Conservation (phyloP, 1,140 invertebrate species). For the Sycophila sp. region DNA sequence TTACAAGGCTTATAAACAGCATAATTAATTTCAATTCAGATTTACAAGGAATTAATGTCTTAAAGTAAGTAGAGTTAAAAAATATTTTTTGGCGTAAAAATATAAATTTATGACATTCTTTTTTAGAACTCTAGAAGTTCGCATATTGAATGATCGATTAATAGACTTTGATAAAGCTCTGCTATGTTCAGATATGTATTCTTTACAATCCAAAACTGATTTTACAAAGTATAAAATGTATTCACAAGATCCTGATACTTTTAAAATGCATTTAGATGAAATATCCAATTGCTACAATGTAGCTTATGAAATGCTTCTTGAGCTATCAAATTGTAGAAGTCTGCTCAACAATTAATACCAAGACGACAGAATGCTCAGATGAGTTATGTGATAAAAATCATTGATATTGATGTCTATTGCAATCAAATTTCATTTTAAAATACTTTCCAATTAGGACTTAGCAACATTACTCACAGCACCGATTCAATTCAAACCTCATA, state of each 20-base stretch:
- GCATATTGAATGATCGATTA: conserved; percentile 58
- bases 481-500: conserved; percentile 1
- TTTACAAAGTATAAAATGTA: conserved; percentile 67
- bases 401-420: conserved; percentile 1
- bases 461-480: background rate
- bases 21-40: conserved; percentile 43
- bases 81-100: conserved; percentile 15
- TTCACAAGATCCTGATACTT: conserved; percentile 50
- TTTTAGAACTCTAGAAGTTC: conserved; percentile 51
- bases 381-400: background rate
- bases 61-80: conserved; percentile 43
- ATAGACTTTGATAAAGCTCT: conserved; percentile 54
- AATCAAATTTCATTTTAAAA: conserved; percentile 15
- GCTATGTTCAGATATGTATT: conserved; percentile 50
- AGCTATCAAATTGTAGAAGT: conserved; percentile 11
- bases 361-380: too few relatives aligned
- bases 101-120: conserved; percentile 12
- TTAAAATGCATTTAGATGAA: conserved; percentile 45
- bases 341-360: too few relatives aligned
- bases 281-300: conserved; percentile 50
- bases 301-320: conserved; percentile 26
- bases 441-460: conserved; percentile 26
- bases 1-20: conserved; percentile 35
- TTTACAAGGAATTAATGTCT: conserved; percentile 41
- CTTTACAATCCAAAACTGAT: conserved; percentile 68